Conservation (phyloP, 2,888 invertebrate genomes). For the Ophraella communa region DNA sequence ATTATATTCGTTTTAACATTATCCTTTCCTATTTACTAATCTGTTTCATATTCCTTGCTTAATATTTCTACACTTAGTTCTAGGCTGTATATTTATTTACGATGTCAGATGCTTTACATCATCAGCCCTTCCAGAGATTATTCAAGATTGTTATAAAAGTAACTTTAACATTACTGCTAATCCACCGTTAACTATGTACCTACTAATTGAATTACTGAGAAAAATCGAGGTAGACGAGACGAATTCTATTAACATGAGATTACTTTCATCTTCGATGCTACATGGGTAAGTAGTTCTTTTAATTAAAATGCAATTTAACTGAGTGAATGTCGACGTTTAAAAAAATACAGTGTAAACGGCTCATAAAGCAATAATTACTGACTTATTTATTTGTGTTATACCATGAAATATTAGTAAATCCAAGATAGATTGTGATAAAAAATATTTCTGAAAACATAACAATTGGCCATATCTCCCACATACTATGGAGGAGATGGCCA, state of each 20-base stretch:
- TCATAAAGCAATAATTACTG: too few relatives aligned
- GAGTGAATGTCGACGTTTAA: background rate
- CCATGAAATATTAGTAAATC: background rate
- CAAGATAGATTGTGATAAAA: too few relatives aligned
- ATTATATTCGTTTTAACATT: too few relatives aligned
- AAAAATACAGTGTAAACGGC: background rate
- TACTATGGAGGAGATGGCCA: too few relatives aligned
- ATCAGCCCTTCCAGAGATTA: slow-evolving; percentile 63
- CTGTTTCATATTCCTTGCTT: background rate
- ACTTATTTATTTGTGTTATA: background rate
- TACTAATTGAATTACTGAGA: slow-evolving; percentile 67
- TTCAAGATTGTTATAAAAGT: slow-evolving; percentile 67
- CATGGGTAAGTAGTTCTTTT: slow-evolving; percentile 61
- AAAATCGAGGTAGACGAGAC: slow-evolving; percentile 66
- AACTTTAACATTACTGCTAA: slow-evolving; percentile 59
- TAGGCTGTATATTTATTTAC: slow-evolving; percentile 28
- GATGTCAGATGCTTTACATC: slow-evolving; percentile 52
- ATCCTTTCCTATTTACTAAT: too few relatives aligned
- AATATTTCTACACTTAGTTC: slow-evolving; percentile 2
- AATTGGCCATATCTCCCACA: too few relatives aligned
- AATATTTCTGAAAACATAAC: too few relatives aligned
- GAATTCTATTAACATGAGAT: slow-evolving; percentile 64
- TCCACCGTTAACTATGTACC: slow-evolving; percentile 66
- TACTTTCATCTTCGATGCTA: slow-evolving; percentile 65
- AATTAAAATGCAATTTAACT: too few relatives aligned